These are phyloP conservation scores for Campoplex nolae DNA, from an alignment of 2,888 invertebrate genomes.

Conservation along the genomic window DNA sequence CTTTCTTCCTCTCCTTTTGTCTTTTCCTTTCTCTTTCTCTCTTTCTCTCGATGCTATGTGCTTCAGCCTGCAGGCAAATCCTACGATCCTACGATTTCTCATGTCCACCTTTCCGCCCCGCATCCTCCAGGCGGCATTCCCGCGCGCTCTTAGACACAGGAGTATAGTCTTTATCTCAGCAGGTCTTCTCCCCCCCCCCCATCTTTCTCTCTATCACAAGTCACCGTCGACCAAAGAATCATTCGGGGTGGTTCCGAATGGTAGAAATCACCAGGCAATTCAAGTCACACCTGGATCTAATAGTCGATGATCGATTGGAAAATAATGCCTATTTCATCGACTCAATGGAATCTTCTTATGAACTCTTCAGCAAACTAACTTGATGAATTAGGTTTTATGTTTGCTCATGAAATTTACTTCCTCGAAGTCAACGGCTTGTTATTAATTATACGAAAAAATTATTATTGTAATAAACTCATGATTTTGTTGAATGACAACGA, in stretches of 20 bases:
- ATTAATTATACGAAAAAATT: not conserved
- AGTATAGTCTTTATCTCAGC: constrained; percentile 59
- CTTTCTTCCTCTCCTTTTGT: constrained; percentile 33
- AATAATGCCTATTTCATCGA: not conserved
- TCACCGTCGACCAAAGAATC: constrained; percentile 41
- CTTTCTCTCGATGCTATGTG: constrained; percentile 29
- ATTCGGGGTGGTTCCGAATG: constrained; percentile 9
- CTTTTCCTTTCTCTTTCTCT: constrained; percentile 31
- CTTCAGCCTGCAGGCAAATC: constrained; percentile 60
- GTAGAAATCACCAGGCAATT: constrained; percentile 12
- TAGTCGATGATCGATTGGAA: not conserved
- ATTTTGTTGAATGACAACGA: not conserved
- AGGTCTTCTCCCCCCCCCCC: constrained; percentile 2
- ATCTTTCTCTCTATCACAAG: constrained; percentile 13
- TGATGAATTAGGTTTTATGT: not conserved
- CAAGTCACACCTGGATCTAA: constrained; percentile 1
- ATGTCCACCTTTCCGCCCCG: constrained; percentile 19
- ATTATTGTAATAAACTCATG: not conserved
- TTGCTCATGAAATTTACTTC: not conserved
- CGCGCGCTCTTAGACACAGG: constrained; percentile 49
- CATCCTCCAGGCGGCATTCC: constrained; percentile 43
- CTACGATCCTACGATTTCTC: constrained; percentile 55
- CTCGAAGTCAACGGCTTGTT: not conserved
- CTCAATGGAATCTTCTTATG: not conserved
- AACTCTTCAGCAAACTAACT: not conserved